Conservation (phyloP, 2,113 vertebrate genomes). For the Ivindomyrus marchei region DNA sequence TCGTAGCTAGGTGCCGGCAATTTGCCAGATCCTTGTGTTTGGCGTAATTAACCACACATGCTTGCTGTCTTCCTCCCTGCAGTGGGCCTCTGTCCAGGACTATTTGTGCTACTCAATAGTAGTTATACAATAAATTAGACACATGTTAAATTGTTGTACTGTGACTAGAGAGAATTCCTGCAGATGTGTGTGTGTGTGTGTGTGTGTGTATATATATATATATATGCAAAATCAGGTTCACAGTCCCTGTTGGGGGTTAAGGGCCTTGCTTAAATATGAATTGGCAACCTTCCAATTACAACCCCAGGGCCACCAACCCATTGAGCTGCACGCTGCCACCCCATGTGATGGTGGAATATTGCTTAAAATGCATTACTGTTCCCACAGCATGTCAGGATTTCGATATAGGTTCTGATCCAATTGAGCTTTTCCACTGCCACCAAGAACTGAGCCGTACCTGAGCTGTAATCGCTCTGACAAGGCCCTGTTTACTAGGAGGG, state of each 20-base stretch:
- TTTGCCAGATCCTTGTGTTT: neutral
- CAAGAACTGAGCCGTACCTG: neutral
- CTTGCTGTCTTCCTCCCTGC: neutral
- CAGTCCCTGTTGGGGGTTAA: neutral
- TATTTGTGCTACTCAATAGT: neutral
- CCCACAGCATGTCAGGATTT: neutral
- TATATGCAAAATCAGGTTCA: neutral
- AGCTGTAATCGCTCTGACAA: neutral
- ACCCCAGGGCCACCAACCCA: neutral
- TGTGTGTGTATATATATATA: too few relatives aligned
- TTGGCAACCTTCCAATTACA: neutral
- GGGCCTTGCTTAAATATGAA: neutral
- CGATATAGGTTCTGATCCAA: neutral
- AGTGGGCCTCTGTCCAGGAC: neutral
- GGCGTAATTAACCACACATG: neutral
- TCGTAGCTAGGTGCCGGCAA: neutral
- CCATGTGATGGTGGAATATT: neutral
- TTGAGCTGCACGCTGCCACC: neutral
- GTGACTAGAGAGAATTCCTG: neutral
- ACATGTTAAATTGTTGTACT: neutral
- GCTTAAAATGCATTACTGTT: neutral
- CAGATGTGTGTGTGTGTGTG: neutral
- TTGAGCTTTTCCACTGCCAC: neutral
- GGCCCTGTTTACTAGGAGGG: neutral
- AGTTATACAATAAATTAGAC: neutral